Base-by-base conservation (phyloP, 2,113 vertebrate genomes). In the Parus major region DNA sequence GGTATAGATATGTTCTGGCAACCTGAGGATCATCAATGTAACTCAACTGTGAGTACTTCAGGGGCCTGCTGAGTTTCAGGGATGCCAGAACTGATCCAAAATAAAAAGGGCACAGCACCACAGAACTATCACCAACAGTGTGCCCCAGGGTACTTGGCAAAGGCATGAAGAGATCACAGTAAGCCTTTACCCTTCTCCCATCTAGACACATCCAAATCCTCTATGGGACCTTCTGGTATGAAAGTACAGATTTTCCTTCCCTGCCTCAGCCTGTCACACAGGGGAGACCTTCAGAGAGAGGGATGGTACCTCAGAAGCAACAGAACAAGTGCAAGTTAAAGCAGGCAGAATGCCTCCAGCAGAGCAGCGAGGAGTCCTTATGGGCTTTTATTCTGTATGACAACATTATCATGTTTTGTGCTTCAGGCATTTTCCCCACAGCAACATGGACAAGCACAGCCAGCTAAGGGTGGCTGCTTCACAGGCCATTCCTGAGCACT, bases 141-240 rank as follows among this genome's bases (percentile, higher is more conserved):
- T 49, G 36, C 7, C 29, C 36, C 55, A 53, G 10, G 10, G 63
- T 19, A 24, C 42, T 63, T 41, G 5, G 41, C 35, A 84, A 68
- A 89, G 11, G 10, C 49, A 41, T 7, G 42, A 86, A 84, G 47
- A 42, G 11, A 39, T 33, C 44, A 36, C 28, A 46, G 46, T 52
- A 57, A 81, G 12, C 27, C 22, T 61, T 86, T 29, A 49, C 15
- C 13, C 15, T 28, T 20, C 44, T 91, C 44, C 24, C 17, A 53
- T 4, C 47, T 52, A 78, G 53, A 42, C 17, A 79, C 10, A 35
- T 9, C 31, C 68, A 81, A 86, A 66, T 52, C 27, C 33, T 50
- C 56, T 15, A 4, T 0, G 1, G 35, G 28, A 57, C 21, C 24
- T 69, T n/a, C 15, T 78, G 33, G 35, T 23, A 22, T 6, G 3